Evolutionary conservation across 2,797 vertebrate genomes (phyloP).

Genomic region (Cichlasoma orientale): DNA sequence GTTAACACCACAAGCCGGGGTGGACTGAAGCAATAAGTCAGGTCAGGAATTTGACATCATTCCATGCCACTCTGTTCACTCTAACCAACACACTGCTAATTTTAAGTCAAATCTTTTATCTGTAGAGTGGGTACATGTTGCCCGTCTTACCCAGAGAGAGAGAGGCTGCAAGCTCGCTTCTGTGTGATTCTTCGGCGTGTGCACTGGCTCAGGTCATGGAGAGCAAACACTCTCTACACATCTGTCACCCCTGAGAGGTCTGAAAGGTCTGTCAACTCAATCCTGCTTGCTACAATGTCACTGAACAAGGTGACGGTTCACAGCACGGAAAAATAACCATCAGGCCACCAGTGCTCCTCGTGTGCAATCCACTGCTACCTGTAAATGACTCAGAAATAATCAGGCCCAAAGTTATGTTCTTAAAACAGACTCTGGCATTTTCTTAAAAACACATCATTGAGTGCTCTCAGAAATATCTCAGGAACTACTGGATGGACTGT

Average conservation of each 20-base stretch:
- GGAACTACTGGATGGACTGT: not conserved
- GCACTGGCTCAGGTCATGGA: not conserved
- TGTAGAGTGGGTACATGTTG: not conserved
- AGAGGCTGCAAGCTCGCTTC: not conserved
- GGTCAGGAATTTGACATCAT: not conserved
- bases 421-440: not conserved
- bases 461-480: not conserved
- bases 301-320: not conserved
- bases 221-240: not conserved
- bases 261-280: not conserved
- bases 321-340: not conserved
- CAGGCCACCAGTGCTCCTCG: not conserved
- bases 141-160: fast-evolving
- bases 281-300: not conserved
- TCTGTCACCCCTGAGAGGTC: not conserved
- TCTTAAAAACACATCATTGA: not conserved
- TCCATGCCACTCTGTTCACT: not conserved
- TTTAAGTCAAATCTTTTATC: not conserved
- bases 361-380: not conserved
- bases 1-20: not conserved
- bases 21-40: not conserved
- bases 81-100: too few relatives aligned
- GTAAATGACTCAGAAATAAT: not conserved
- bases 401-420: not conserved
- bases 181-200: not conserved